These are phyloP conservation scores for Balearica regulorum DNA, from an alignment of 2,797 vertebrate genomes.

Conservation along the genomic window DNA sequence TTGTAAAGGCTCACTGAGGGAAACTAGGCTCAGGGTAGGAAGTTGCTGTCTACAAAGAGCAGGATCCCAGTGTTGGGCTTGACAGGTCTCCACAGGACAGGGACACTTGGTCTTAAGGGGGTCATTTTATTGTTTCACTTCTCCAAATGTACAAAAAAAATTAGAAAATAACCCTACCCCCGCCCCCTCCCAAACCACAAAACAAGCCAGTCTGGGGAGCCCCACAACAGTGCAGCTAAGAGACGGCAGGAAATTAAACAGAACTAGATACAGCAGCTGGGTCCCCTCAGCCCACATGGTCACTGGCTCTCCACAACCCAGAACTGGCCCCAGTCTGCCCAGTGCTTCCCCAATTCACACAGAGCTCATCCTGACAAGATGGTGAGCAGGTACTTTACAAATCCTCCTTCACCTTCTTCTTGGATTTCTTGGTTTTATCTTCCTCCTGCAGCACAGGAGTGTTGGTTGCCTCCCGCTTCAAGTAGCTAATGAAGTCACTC, in stretches of 20 bases:
- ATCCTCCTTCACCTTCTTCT: constrained; percentile 85
- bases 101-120: constrained; percentile 64
- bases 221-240: constrained; percentile 78
- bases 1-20: not conserved
- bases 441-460: constrained; percentile 82
- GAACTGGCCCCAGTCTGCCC: constrained; percentile 40
- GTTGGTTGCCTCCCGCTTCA: constrained; percentile 91
- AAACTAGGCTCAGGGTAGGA: not conserved
- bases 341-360: constrained; percentile 53
- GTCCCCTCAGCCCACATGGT: constrained; percentile 42
- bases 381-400: constrained; percentile 79
- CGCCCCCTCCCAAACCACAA: constrained; percentile 63
- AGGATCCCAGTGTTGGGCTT: not conserved
- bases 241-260: constrained; percentile 71
- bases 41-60: not conserved
- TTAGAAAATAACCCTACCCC: constrained; percentile 76
- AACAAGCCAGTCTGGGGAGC: constrained; percentile 73
- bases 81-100: not conserved
- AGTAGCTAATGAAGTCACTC: constrained; percentile 90
- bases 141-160: constrained; percentile 87
- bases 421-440: constrained; percentile 87
- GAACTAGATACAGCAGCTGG: constrained; percentile 68
- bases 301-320: constrained; percentile 23
- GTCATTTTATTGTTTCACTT: constrained; percentile 78
- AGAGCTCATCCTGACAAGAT: constrained; percentile 55